These are phyloP conservation scores for Drosophila subquinaria DNA, from an alignment of 2,888 invertebrate genomes.

Conservation along the genomic window DNA sequence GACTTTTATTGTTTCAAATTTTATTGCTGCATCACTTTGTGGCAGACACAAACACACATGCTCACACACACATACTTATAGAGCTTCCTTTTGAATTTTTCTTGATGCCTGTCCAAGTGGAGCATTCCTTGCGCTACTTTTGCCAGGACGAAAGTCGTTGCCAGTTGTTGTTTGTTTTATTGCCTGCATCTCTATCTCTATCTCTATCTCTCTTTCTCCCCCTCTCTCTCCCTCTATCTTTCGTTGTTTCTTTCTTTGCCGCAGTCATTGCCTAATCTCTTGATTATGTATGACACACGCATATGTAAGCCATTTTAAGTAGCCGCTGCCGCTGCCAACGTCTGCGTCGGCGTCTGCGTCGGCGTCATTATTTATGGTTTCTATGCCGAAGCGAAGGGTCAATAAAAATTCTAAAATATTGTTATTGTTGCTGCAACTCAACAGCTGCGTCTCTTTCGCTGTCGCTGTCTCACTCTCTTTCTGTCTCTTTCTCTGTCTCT, in stretches of 20 bases:
- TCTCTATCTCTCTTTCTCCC: neutral
- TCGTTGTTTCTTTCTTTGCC: neutral
- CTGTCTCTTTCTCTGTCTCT: conserved; percentile 14
- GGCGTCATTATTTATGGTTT: conserved; percentile 65
- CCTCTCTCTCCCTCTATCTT: neutral
- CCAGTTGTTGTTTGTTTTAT: conserved; percentile 55
- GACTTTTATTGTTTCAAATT: conserved; percentile 80
- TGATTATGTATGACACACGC: conserved; percentile 79
- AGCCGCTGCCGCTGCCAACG: conserved; percentile 25
- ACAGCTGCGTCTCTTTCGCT: conserved; percentile 35
- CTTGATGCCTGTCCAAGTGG: conserved; percentile 80
- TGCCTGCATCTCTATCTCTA: conserved; percentile 34
- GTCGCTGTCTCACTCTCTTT: neutral
- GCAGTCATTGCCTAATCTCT: conserved; percentile 69
- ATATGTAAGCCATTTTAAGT: conserved; percentile 68
- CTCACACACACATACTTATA: conserved; percentile 20
- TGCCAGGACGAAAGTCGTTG: conserved; percentile 25
- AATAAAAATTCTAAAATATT: conserved; percentile 78
- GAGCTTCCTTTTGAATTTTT: conserved; percentile 64
- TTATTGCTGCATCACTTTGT: conserved; percentile 81
- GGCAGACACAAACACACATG: conserved; percentile 49
- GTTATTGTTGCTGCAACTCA: conserved; percentile 58
- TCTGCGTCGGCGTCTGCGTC: conserved; percentile 9
- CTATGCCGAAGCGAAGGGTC: conserved; percentile 49
- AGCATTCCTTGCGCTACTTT: conserved; percentile 60